phyloP scores from a whole-genome alignment of 1,140 invertebrate genomes.

The Dinothrombium tinctorium region DNA sequence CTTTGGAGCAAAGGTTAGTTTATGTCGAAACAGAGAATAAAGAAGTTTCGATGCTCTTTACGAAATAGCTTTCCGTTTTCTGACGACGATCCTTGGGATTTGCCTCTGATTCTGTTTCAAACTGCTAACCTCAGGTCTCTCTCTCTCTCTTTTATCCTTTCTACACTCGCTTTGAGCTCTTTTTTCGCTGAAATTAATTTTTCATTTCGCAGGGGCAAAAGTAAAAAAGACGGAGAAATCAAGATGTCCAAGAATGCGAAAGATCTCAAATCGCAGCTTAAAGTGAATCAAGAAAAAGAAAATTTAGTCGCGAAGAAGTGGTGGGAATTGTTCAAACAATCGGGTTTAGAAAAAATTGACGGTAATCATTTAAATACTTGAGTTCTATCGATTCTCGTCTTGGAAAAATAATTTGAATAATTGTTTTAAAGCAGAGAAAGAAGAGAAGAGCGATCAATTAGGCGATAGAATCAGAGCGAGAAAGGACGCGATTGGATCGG shows the following conservation, averaged over 20 bases:
- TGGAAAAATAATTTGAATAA: background rate
- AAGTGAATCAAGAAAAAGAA: conserved; percentile 3
- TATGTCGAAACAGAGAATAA: too few species aligned
- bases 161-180: too few species aligned
- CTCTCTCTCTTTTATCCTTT: too few species aligned
- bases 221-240: too few species aligned
- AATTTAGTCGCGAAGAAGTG: conserved; percentile 2
- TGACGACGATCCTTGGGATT: conserved; percentile 4
- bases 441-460: too few species aligned
- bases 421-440: too few species aligned
- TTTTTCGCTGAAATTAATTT: too few species aligned
- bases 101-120: too few species aligned
- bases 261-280: background rate
- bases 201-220: too few species aligned
- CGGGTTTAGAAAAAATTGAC: background rate
- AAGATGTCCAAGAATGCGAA: too few species aligned
- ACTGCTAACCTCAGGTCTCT: too few species aligned
- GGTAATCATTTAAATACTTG: background rate
- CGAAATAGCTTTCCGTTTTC: background rate
- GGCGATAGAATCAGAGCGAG: background rate
- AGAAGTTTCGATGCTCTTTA: background rate
- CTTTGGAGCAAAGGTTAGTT: too few species aligned
- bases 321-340: conserved; percentile 4
- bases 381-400: background rate
- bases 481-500: background rate